These are phyloP conservation scores for Ferrisia virgata DNA, from an alignment of 2,888 invertebrate genomes.

Conservation along the genomic window DNA sequence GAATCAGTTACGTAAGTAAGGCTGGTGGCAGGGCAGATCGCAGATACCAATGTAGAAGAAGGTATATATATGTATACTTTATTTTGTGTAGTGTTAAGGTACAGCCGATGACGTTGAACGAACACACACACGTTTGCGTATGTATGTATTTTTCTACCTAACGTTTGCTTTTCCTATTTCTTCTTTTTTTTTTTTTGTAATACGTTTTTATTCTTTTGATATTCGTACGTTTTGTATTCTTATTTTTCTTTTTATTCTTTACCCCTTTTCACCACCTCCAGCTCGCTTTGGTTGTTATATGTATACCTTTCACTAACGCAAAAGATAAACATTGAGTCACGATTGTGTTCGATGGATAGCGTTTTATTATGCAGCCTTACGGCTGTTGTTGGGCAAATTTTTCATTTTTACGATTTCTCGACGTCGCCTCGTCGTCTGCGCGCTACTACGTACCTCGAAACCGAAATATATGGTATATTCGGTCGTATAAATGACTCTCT, in stretches of 20 bases:
- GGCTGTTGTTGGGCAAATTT: background rate
- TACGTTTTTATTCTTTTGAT: background rate
- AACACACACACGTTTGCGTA: no score
- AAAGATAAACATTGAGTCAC: background rate
- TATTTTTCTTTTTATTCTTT: no score
- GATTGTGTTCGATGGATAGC: background rate
- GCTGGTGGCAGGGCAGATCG: no score
- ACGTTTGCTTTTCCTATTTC: no score
- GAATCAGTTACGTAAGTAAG: background rate
- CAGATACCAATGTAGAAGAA: no score
- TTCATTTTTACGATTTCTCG: constrained; percentile 18
- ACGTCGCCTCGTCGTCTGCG: background rate
- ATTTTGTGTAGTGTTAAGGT: no score
- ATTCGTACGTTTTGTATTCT: background rate
- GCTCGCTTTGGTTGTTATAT: no score
- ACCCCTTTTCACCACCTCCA: background rate
- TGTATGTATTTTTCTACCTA: background rate
- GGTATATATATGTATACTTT: no score
- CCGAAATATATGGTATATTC: background rate
- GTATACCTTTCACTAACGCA: background rate
- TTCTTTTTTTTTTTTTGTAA: background rate
- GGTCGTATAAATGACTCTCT: background rate
- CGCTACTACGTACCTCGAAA: background rate
- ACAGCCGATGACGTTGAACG: no score
- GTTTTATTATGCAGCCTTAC: background rate